phyloP scores from a whole-genome alignment of 2,113 vertebrate species.

The Mungos mungo region DNA sequence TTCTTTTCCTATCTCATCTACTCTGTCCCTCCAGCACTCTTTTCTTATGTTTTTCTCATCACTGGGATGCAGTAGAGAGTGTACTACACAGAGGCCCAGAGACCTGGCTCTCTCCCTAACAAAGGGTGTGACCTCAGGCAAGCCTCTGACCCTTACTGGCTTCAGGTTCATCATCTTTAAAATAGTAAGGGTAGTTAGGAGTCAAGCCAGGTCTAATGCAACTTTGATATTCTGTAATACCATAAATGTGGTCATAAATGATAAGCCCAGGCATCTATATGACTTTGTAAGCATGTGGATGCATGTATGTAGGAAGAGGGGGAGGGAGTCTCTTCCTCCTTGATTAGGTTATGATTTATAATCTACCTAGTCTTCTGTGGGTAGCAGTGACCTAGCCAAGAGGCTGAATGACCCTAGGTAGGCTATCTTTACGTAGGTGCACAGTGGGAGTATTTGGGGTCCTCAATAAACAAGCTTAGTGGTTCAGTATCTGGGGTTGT shows the following conservation, averaged over 20 bases:
- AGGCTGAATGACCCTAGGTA: background rate
- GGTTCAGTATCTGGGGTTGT: background rate
- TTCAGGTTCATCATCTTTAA: background rate
- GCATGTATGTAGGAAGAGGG: background rate
- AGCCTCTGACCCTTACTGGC: background rate
- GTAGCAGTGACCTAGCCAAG: background rate
- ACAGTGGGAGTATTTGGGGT: background rate
- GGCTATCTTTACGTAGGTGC: background rate
- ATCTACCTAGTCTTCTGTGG: background rate
- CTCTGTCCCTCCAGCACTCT: background rate
- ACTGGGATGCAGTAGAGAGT: background rate
- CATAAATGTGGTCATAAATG: background rate
- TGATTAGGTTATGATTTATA: background rate
- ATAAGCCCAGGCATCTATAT: background rate
- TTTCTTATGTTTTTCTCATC: background rate
- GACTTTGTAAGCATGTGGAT: background rate
- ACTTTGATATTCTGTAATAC: background rate
- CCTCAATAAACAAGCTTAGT: background rate
- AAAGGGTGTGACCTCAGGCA: background rate
- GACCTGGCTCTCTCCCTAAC: background rate
- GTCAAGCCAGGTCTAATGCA: background rate
- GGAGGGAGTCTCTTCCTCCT: background rate
- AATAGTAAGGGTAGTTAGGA: background rate
- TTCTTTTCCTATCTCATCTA: background rate
- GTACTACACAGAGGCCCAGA: background rate